phyloP scores from a whole-genome alignment of 2,113 vertebrate genomes.

The Alosa alosa region DNA sequence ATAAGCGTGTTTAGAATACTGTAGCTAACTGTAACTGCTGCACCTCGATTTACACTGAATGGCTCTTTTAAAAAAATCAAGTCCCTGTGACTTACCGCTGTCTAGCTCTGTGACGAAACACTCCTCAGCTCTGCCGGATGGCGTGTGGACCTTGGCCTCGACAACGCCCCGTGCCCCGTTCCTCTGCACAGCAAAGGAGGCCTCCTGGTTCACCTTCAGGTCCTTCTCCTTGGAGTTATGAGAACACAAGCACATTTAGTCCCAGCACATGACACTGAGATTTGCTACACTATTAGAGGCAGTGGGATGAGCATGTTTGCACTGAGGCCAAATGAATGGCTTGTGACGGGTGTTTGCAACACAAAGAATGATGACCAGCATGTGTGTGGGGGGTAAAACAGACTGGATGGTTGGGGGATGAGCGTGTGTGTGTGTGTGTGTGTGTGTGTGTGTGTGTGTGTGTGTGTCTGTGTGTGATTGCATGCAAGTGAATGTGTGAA shows the following conservation, averaged over 20 bases:
- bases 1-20: neutral
- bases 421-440: slow-evolving; percentile 18
- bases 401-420: neutral
- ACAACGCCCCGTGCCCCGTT: slow-evolving; percentile 86
- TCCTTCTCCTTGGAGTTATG: slow-evolving; percentile 82
- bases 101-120: slow-evolving; percentile 91
- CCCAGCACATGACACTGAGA: neutral
- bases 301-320: neutral
- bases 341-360: slow-evolving; percentile 9
- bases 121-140: slow-evolving; percentile 85
- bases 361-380: neutral
- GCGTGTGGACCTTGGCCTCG: slow-evolving; percentile 88
- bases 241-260: neutral
- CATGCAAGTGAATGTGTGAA: neutral
- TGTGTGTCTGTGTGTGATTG: slow-evolving; percentile 1
- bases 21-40: neutral
- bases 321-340: neutral
- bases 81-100: slow-evolving; percentile 71
- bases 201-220: slow-evolving; percentile 88
- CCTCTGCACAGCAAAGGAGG: slow-evolving; percentile 89
- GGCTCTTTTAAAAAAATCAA: neutral
- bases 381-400: neutral
- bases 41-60: neutral
- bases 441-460: slow-evolving; percentile 7
- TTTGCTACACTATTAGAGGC: neutral